Evolutionary conservation across 2,797 vertebrate species (phyloP).

Genomic region (Gephyroberyx darwinii): DNA sequence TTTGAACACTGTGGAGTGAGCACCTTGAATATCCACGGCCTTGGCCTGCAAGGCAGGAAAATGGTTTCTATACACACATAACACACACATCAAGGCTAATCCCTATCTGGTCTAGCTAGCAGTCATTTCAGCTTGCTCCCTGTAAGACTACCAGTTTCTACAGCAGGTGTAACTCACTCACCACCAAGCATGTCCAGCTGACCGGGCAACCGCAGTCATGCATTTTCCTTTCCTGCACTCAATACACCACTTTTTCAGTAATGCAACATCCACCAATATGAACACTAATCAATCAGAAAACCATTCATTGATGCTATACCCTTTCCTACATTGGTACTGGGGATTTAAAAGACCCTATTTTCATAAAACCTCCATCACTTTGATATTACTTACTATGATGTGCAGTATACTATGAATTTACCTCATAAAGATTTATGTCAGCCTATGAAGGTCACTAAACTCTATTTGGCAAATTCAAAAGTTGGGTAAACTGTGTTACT

Average conservation of each 20-base stretch:
- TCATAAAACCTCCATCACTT: no score
- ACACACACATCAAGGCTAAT: slow-evolving; percentile 51
- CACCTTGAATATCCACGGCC: slow-evolving; percentile 74
- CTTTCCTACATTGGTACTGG: no score
- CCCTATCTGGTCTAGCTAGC: slow-evolving; percentile 44
- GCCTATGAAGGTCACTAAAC: no score
- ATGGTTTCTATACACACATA: slow-evolving; percentile 43
- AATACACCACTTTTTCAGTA: slow-evolving; percentile 4
- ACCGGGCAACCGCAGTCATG: slow-evolving; percentile 46
- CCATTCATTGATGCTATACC: no score
- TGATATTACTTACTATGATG: no score
- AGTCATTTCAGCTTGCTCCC: slow-evolving; percentile 37
- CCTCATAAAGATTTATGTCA: no score
- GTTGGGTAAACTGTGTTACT: no score
- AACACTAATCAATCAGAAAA: background rate
- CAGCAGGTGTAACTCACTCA: slow-evolving; percentile 66
- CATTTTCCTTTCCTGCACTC: slow-evolving; percentile 20
- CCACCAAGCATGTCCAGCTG: slow-evolving; percentile 49
- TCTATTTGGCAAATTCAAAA: no score
- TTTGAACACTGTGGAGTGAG: slow-evolving; percentile 65
- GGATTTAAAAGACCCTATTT: no score
- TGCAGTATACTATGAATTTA: no score
- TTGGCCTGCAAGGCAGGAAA: slow-evolving; percentile 56
- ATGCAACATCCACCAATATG: background rate
- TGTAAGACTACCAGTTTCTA: slow-evolving; percentile 37